A percentile compares a stretch with the other conserved stretches of the same genome.
Conservation (phyloP, 2,888 invertebrate genomes). For the Uropetala carovei region DNA sequence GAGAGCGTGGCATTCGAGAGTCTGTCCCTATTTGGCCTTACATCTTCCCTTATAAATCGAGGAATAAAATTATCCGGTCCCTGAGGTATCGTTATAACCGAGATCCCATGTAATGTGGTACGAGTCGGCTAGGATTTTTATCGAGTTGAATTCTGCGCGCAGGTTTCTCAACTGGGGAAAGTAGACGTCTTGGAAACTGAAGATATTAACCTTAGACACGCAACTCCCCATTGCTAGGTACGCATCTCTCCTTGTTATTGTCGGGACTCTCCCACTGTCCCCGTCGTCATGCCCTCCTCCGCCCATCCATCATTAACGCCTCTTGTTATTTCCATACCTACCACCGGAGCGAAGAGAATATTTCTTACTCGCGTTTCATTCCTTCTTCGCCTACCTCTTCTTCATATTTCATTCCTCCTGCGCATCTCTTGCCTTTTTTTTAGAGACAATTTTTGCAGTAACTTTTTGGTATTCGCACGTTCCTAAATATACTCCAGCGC, state of each 20-base stretch:
- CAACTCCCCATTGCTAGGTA: not conserved
- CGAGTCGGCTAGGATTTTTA: no score
- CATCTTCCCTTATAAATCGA: no score
- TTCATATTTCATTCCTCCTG: not conserved
- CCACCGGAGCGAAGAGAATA: not conserved
- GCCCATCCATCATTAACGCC: not conserved
- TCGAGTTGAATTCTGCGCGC: not conserved
- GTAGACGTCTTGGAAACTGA: not conserved
- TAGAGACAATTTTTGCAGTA: not conserved
- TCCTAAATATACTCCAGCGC: not conserved
- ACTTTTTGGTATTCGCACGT: not conserved
- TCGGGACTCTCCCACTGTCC: not conserved
- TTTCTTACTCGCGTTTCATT: slow-evolving; percentile 16
- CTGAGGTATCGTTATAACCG: no score
- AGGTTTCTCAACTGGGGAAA: not conserved
- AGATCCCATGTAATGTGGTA: no score
- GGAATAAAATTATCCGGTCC: no score
- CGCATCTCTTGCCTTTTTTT: not conserved
- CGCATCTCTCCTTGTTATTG: not conserved
- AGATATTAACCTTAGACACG: not conserved
- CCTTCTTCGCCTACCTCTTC: not conserved
- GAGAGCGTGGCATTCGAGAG: no score
- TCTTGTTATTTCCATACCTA: not conserved
- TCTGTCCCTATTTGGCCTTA: no score
- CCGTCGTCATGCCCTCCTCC: not conserved